phyloP scores from a whole-genome alignment of 2,888 invertebrate species.

The Schizotus pectinicornis region DNA sequence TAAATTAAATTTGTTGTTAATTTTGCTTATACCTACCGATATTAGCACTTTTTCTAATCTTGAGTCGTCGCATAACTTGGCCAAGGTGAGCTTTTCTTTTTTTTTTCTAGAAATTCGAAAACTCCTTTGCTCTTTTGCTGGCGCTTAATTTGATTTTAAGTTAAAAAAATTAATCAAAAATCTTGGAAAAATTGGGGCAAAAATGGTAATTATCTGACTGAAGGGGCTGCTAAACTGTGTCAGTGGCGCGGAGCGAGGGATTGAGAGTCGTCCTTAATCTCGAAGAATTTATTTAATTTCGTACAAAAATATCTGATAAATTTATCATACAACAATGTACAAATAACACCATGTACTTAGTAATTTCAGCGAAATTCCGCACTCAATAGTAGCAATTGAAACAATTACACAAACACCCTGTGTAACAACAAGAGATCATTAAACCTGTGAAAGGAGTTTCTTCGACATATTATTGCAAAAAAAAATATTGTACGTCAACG shows the following conservation, averaged over 20 bases:
- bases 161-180: too few relatives aligned
- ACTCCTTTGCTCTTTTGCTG: too few relatives aligned
- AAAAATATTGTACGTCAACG: too few relatives aligned
- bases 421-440: constrained; percentile 30
- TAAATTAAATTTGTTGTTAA: too few relatives aligned
- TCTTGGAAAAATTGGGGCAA: too few relatives aligned
- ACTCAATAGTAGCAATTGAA: constrained; percentile 23
- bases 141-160: too few relatives aligned
- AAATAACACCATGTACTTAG: constrained; percentile 38
- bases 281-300: constrained; percentile 45
- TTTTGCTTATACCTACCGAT: too few relatives aligned
- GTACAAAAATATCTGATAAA: constrained; percentile 50
- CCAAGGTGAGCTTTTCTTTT: not conserved
- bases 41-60: too few relatives aligned
- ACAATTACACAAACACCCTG: constrained; percentile 35
- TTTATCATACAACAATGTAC: constrained; percentile 43
- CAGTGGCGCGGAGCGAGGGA: not conserved
- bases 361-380: constrained; percentile 28
- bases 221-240: too few relatives aligned
- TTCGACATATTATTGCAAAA: constrained; percentile 26
- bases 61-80: too few relatives aligned
- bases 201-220: too few relatives aligned
- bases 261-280: constrained; percentile 6
- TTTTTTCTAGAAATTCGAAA: too few relatives aligned
- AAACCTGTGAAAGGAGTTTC: constrained; percentile 23